Conservation (phyloP, 2,888 invertebrate species). For the Bibio marci region DNA sequence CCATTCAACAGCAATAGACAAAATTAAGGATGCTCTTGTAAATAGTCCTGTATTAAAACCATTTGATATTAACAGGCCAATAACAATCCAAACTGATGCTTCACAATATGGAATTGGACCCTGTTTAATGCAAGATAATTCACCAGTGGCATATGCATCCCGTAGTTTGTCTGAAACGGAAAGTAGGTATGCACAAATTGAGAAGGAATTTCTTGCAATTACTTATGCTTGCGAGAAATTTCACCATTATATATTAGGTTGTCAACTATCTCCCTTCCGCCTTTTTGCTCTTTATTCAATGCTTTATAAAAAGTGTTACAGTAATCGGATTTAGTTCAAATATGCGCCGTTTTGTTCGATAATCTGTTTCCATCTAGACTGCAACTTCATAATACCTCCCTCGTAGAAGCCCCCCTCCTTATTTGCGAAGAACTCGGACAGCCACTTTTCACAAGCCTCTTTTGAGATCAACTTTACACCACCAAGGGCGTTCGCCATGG, state of each 20-base stretch:
- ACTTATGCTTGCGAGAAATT: conserved; percentile 11
- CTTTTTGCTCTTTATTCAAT: too few relatives aligned
- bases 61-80: conserved; percentile 13
- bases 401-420: too few relatives aligned
- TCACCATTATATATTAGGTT: conserved; percentile 14
- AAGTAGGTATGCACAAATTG: conserved; percentile 21
- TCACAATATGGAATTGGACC: conserved; percentile 15
- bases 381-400: too few relatives aligned
- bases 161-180: conserved; percentile 16
- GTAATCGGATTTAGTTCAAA: too few relatives aligned
- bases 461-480: too few relatives aligned
- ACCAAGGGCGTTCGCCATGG: too few relatives aligned
- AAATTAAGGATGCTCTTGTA: neutral
- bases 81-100: conserved; percentile 17
- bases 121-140: conserved; percentile 17
- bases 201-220: conserved; percentile 21
- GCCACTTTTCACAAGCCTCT: too few relatives aligned
- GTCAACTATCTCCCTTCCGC: too few relatives aligned
- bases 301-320: too few relatives aligned
- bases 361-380: too few relatives aligned
- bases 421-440: too few relatives aligned
- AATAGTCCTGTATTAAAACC: conserved; percentile 10
- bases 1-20: neutral
- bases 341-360: too few relatives aligned
- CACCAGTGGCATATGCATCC: conserved; percentile 19